These are phyloP conservation scores for Fistularia commersonii DNA, from an alignment of 2,797 vertebrate species.

Conservation along the genomic window DNA sequence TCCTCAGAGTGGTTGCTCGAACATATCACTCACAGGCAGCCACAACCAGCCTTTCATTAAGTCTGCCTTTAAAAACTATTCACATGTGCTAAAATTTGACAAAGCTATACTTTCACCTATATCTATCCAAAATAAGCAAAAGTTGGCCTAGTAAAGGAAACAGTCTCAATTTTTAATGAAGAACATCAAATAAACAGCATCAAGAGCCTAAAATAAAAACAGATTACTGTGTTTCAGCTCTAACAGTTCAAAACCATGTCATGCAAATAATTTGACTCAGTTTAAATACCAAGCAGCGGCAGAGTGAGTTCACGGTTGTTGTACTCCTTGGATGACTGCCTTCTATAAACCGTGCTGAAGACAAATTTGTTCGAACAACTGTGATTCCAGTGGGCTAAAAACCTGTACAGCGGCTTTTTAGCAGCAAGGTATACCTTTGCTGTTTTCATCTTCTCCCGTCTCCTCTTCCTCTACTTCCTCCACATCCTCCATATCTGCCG, in stretches of 20 bases:
- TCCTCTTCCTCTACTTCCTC: slow-evolving; percentile 98
- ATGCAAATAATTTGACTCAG: slow-evolving; percentile 4
- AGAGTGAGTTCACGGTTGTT: no score
- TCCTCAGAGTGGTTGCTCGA: slow-evolving; percentile 7
- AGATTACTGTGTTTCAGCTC: slow-evolving; percentile 21
- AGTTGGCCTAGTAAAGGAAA: slow-evolving; percentile 14
- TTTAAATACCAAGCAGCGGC: slow-evolving; percentile 4
- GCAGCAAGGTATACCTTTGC: slow-evolving; percentile 97
- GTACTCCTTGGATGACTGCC: no score
- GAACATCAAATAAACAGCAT: slow-evolving; percentile 34
- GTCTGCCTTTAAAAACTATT: slow-evolving; percentile 30
- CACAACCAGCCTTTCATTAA: slow-evolving; percentile 17
- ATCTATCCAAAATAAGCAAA: slow-evolving; percentile 21
- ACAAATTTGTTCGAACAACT: no score
- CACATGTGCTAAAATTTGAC: slow-evolving; percentile 45
- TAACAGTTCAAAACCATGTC: slow-evolving; percentile 13
- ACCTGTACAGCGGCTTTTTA: no score
- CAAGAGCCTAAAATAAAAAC: slow-evolving; percentile 38
- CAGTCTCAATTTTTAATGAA: slow-evolving; percentile 26
- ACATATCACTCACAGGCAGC: slow-evolving; percentile 24
- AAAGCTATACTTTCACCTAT: slow-evolving; percentile 21
- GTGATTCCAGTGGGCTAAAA: no score
- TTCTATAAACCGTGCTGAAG: no score
- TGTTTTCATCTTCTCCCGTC: slow-evolving; percentile 90
- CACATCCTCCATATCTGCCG: slow-evolving; percentile 98